Percentiles rank a stretch among this genome's conserved stretches.
Conservation (phyloP, 1,140 invertebrate species). For the Episyrphus balteatus region DNA sequence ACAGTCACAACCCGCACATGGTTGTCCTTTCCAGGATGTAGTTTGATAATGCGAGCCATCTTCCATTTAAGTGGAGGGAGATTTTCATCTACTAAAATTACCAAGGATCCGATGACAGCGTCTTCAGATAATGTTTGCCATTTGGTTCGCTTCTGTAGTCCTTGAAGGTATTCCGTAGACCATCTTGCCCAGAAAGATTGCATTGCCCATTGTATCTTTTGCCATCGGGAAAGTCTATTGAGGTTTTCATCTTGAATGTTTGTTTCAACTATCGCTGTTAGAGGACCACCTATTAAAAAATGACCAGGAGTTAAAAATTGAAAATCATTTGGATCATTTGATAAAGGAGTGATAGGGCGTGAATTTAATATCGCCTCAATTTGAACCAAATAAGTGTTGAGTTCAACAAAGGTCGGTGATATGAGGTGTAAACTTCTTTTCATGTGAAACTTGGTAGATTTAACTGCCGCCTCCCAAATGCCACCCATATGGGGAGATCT, state of each 20-base stretch:
- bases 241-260: background rate
- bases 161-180: background rate
- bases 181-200: conserved; percentile 5
- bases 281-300: background rate
- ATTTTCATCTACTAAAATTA: conserved; percentile 4
- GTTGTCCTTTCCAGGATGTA: background rate
- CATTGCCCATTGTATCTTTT: background rate
- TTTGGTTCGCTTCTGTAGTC: background rate
- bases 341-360: too few relatives aligned
- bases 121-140: background rate
- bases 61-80: conserved; percentile 5
- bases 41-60: background rate
- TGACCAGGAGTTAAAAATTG: background rate
- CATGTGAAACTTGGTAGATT: too few relatives aligned
- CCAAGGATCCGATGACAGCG: background rate
- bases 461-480: conserved; percentile 18
- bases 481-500: conserved; percentile 23
- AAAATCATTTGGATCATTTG: background rate
- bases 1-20: conserved; percentile 1
- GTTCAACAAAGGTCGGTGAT: background rate
- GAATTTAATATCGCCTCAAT: conserved; percentile 1
- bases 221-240: background rate
- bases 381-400: background rate
- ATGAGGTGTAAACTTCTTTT: conserved; percentile 10
- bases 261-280: background rate